phyloP scores from a whole-genome alignment of 2,888 invertebrate species.

The Mactromeris polynyma region DNA sequence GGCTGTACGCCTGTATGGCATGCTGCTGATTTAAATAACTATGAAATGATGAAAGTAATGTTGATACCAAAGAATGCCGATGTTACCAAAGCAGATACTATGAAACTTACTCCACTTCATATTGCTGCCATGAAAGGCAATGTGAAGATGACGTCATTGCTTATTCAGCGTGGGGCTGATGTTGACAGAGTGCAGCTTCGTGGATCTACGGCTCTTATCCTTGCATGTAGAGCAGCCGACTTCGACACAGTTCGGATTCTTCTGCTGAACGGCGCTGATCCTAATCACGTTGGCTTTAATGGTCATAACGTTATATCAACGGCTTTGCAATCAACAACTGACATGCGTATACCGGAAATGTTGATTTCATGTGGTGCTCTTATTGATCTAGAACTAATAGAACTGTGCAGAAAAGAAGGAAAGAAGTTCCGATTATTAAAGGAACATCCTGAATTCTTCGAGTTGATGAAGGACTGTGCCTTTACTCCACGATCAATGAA shows the following conservation, averaged over 20 bases:
- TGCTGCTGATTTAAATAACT: conserved; percentile 79
- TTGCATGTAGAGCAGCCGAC: conserved; percentile 77
- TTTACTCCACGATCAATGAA: conserved; percentile 71
- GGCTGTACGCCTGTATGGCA: conserved; percentile 81
- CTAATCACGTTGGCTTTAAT: conserved; percentile 80
- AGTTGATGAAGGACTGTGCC: conserved; percentile 69
- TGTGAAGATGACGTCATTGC: conserved; percentile 74
- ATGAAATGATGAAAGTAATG: conserved; percentile 79
- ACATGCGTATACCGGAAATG: conserved; percentile 73
- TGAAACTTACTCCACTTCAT: conserved; percentile 79
- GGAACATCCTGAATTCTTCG: conserved; percentile 72
- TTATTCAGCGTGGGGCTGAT: conserved; percentile 76
- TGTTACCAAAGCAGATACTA: conserved; percentile 78
- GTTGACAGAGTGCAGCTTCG: conserved; percentile 79
- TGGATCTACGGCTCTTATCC: conserved; percentile 79
- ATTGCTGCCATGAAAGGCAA: conserved; percentile 81
- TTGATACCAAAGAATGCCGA: conserved; percentile 69
- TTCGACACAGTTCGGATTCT: conserved; percentile 75
- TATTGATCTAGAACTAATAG: conserved; percentile 73
- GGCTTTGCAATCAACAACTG: conserved; percentile 73
- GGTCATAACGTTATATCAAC: conserved; percentile 80
- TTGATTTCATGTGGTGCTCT: conserved; percentile 77
- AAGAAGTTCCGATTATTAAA: conserved; percentile 70
- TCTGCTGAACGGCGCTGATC: conserved; percentile 80
- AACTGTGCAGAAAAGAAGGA: conserved; percentile 74